These are phyloP conservation scores for Clinocottus analis DNA, from an alignment of 2,113 vertebrate genomes.

Conservation along the genomic window DNA sequence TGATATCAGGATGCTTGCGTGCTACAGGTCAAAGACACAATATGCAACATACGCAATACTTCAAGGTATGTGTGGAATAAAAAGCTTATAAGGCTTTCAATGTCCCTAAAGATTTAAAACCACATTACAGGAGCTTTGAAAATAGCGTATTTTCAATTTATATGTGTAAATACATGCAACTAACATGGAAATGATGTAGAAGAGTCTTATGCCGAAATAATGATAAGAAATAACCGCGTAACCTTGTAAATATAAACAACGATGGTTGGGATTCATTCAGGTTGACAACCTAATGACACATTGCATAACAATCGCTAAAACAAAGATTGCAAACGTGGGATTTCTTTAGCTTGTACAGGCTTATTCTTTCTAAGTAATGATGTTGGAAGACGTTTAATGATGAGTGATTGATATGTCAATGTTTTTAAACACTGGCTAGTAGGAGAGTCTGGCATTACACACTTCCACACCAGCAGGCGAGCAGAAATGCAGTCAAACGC, in stretches of 20 bases:
- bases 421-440: not conserved
- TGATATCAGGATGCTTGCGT: not conserved
- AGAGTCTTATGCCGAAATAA: not conserved
- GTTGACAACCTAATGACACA: not conserved
- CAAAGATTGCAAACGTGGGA: not conserved
- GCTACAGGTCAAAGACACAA: not conserved
- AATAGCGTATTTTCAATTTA: not conserved
- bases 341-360: not conserved
- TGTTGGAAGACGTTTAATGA: not conserved
- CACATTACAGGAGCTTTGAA: not conserved
- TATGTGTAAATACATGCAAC: not conserved
- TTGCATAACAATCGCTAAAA: not conserved
- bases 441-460: conserved; percentile 1
- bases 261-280: not conserved
- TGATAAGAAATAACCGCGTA: not conserved
- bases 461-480: not conserved
- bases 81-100: too few species aligned
- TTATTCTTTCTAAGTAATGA: not conserved
- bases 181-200: not conserved
- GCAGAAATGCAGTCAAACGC: not conserved
- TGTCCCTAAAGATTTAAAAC: not conserved
- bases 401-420: not conserved
- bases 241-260: not conserved
- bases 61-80: not conserved
- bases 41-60: not conserved